A percentile compares a stretch with the other conserved stretches of the same genome.
phyloP scores from a whole-genome alignment of 2,888 invertebrate genomes.

The Metallyticus violacea region DNA sequence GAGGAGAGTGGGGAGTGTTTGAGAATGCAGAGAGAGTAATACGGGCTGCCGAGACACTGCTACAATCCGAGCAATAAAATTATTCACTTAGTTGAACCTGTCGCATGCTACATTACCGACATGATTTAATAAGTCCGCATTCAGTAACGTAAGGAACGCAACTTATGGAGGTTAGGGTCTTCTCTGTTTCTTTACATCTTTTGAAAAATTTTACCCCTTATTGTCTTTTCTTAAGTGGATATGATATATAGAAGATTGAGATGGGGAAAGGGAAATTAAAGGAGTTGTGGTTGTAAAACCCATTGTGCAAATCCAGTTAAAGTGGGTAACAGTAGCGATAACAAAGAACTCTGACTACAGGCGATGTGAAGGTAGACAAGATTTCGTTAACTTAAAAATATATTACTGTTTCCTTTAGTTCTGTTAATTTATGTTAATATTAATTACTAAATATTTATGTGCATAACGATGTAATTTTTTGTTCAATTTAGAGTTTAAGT shows the following conservation, averaged over 20 bases:
- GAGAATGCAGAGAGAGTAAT: neutral
- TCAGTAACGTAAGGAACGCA: neutral
- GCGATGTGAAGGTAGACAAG: too few relatives aligned
- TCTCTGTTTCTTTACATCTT: neutral
- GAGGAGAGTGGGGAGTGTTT: neutral
- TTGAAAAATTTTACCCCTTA: neutral
- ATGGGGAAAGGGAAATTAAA: neutral
- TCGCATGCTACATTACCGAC: conserved; percentile 46
- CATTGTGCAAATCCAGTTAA: neutral
- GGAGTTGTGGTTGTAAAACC: neutral
- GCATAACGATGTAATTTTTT: too few relatives aligned
- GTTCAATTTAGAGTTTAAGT: too few relatives aligned
- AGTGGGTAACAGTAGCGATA: too few relatives aligned
- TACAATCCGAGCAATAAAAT: conserved; percentile 41
- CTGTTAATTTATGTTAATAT: too few relatives aligned
- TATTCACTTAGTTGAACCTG: conserved; percentile 50
- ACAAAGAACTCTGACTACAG: too few relatives aligned
- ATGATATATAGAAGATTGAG: neutral
- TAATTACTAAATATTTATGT: too few relatives aligned
- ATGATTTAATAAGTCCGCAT: conserved; percentile 23
- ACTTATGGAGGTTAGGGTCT: neutral
- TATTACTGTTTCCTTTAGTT: too few relatives aligned
- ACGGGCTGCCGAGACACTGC: neutral
- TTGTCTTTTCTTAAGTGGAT: neutral
- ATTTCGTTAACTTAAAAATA: too few relatives aligned